Base-by-base conservation (phyloP, 2,113 vertebrate genomes). In the Urocynchramus pylzowi region DNA sequence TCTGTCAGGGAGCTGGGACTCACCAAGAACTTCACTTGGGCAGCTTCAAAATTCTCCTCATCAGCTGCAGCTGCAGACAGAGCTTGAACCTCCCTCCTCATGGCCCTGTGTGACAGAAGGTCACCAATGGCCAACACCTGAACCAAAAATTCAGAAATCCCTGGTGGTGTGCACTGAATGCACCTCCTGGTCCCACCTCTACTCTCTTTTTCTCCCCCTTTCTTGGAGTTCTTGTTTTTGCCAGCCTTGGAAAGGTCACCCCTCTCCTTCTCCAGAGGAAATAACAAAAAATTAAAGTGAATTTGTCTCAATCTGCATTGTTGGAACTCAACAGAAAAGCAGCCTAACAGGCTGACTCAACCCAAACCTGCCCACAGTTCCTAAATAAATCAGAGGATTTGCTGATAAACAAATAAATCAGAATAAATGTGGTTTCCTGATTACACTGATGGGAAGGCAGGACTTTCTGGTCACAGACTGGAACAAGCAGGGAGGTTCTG, bases 141-240 rank as follows among this genome's bases (percentile, higher is more conserved):
- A 9, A 33, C 45, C 22, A 14, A 44, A 44, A 69, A 42, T 2
- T 2, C 11, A 87, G 69, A 10, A 52, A 42, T 16, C 22, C 78
- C 70, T 31, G 27, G 7, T 52, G 44, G 35, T 1, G 3, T 19
- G 12, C 44, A 45, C 13, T 19, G 35, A n/a, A n/a, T 9, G 28
- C 28, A 86, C 26, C 44, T 83, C 35, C 41, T 47, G 61, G 11
- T 69, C 33, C 37, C 61, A 93, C 16, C 60, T 41, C 39, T 42
- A 19, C 4, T 23, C 26, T 39, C 9, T 26, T 53, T 41, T 26
- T 33, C 0, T 1, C 6, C 10, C 9, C 16, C 3, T 44, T 45
- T 64, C 16, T 41, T n/a, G 37, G 49, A 44, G 15, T 41, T 82
- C 37, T 45, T 9, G 1, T 6, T 52, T 53, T 10, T 26, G 28